Evolutionary conservation across 2,888 invertebrate genomes (phyloP), one percentile per base, ranked within the genome.

Genomic region (Eupithecia exiguata): DNA sequence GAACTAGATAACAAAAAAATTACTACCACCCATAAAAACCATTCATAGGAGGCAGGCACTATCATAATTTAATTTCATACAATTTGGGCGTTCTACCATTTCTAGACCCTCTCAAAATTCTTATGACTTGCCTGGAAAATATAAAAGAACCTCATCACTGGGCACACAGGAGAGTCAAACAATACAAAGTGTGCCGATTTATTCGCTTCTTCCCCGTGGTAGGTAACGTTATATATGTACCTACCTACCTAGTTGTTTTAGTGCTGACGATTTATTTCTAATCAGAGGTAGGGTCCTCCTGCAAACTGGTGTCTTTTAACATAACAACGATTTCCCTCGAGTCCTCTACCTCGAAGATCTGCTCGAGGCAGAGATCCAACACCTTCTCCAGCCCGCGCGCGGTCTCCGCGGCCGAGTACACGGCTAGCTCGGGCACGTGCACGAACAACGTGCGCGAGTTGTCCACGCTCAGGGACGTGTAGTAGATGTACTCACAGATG

Each of bases 401-500:
- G 12, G 96, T 91, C 83, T 96, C 93, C 49, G 94, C 83, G 0
- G 95, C 94, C 0, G 96, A 85, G 86, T 96, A 97, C 0, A 96
- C 95, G 58, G 94, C 80, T 7, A 96, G 84, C 36, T 96, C 95
- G 0, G 98, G 98, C 4, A 98, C 97, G 87, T 98, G 98, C 25
- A 98, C 94, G 87, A 98, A 98, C 18, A 97, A 90, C 2, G 96
- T 95, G 72, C 95, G 92, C 0, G 88, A 86, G 71, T 91, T 91
- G 90, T 97, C 95, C 35, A 96, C 94, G 80, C 95, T 95, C 53
- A 98, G 92, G 0, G 98, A 98, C 36, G 96, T 95, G 92, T 96
- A 98, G 92, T 96, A 98, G 70, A 96, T 97, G 89, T 96, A 98
- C 89, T 98, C 98, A 88, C 98, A 98, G 5, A 98, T 91, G 87